Evolutionary conservation across 2,113 vertebrate species (phyloP).

Genomic region (Ranitomeya variabilis): DNA sequence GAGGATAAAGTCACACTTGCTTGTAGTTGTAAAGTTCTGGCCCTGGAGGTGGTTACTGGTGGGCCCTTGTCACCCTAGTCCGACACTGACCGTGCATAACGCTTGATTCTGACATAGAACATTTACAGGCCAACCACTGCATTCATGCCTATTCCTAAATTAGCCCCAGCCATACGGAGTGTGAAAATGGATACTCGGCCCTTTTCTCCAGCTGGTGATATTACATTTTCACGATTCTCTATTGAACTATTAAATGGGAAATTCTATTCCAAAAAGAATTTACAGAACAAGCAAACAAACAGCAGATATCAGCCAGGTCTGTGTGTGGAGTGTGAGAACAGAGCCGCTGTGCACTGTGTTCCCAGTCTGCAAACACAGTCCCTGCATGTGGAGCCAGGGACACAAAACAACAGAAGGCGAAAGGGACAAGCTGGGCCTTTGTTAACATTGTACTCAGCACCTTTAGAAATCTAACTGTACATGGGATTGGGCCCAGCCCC

Average conservation of each 20-base stretch:
- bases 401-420: conserved; percentile 40
- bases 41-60: too few relatives aligned
- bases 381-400: conserved; percentile 50
- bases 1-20: too few relatives aligned
- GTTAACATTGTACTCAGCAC: conserved; percentile 54
- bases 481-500: conserved; percentile 40
- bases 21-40: too few relatives aligned
- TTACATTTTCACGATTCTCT: conserved; percentile 49
- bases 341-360: conserved; percentile 52
- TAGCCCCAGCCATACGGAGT: conserved; percentile 39
- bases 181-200: conserved; percentile 46
- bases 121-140: conserved; percentile 22
- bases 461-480: conserved; percentile 45
- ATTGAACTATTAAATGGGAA: conserved; percentile 48
- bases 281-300: conserved; percentile 55
- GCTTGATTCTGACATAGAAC: conserved; percentile 20
- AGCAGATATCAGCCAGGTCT: conserved; percentile 45
- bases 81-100: background rate
- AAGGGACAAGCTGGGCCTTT: conserved; percentile 52
- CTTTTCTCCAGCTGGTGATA: conserved; percentile 45
- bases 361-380: conserved; percentile 54
- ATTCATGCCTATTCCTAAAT: conserved; percentile 52
- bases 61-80: too few relatives aligned
- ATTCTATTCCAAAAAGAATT: conserved; percentile 33
- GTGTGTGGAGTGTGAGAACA: conserved; percentile 56